Percentiles rank a stretch among this genome's conserved stretches.
phyloP scores from a whole-genome alignment of 2,113 vertebrate species.

The Apistogramma diplotaenia region DNA sequence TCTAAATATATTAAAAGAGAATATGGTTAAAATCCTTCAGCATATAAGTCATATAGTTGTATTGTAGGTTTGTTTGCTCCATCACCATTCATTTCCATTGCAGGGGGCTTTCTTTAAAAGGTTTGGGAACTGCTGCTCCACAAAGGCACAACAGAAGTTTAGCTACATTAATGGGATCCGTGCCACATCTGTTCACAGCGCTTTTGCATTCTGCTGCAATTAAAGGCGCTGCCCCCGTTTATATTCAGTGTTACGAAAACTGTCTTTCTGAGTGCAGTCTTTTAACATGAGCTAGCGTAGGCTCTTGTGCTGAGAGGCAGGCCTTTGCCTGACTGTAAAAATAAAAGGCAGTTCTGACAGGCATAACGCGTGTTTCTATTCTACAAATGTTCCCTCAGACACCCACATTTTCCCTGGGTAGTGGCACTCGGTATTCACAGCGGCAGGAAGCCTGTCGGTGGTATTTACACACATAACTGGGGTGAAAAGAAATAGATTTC shows the following conservation, averaged over 20 bases:
- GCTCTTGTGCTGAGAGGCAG: slow-evolving; percentile 34
- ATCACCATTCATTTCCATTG: background rate
- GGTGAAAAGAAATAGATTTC: slow-evolving; percentile 60
- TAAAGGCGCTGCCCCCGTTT: slow-evolving; percentile 1
- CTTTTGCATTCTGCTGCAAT: background rate
- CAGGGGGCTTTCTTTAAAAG: background rate
- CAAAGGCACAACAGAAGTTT: background rate
- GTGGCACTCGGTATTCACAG: slow-evolving; percentile 56
- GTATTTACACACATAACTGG: slow-evolving; percentile 65
- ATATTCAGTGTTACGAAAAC: background rate
- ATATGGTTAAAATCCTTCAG: background rate
- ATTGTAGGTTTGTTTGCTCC: background rate
- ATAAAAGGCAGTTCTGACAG: slow-evolving; percentile 58
- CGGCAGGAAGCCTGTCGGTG: slow-evolving; percentile 48
- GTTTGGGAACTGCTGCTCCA: background rate
- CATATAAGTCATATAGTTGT: background rate
- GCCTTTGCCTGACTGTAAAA: slow-evolving; percentile 28
- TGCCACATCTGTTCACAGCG: background rate
- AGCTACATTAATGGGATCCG: background rate
- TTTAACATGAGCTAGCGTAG: slow-evolving; percentile 8
- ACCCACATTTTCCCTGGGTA: slow-evolving; percentile 40
- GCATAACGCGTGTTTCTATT: slow-evolving; percentile 41
- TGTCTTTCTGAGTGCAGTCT: background rate
- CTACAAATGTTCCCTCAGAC: slow-evolving; percentile 51
- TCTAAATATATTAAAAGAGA: too few relatives aligned